Evolutionary conservation across 2,797 vertebrate genomes (phyloP).

Genomic region (Chromis chromis): DNA sequence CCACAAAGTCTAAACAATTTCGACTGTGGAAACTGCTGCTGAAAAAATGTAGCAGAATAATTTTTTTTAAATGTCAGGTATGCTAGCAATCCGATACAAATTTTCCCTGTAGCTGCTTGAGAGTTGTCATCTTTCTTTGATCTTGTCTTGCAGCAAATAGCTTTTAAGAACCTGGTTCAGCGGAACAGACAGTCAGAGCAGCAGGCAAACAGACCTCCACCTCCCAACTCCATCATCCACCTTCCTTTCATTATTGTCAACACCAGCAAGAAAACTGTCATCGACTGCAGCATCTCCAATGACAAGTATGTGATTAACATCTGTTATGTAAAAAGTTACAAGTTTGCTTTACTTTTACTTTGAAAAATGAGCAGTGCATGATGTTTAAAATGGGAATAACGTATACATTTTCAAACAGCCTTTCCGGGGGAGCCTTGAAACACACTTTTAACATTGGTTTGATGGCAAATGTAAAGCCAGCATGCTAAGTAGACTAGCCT

Average conservation of each 20-base stretch:
- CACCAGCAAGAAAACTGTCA: constrained; percentile 99
- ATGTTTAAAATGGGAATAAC: neutral
- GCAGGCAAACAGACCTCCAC: constrained; percentile 92
- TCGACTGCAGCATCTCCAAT: constrained; percentile 99
- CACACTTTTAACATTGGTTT: neutral
- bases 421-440: no score
- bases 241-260: constrained; percentile 99
- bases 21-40: neutral
- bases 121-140: constrained; percentile 11
- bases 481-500: neutral
- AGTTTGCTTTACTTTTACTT: neutral
- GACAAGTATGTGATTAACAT: constrained; percentile 90
- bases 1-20: no score
- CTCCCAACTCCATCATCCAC: constrained; percentile 97
- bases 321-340: neutral
- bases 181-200: constrained; percentile 95
- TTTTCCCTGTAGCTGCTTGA: neutral
- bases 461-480: neutral
- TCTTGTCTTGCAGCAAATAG: constrained; percentile 92
- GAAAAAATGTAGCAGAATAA: neutral
- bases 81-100: neutral
- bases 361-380: neutral
- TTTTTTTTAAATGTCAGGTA: neutral
- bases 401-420: neutral
- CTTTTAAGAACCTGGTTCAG: constrained; percentile 99